phyloP scores from a whole-genome alignment of 2,888 invertebrate genomes.

The Eugnorisma glareosa region DNA sequence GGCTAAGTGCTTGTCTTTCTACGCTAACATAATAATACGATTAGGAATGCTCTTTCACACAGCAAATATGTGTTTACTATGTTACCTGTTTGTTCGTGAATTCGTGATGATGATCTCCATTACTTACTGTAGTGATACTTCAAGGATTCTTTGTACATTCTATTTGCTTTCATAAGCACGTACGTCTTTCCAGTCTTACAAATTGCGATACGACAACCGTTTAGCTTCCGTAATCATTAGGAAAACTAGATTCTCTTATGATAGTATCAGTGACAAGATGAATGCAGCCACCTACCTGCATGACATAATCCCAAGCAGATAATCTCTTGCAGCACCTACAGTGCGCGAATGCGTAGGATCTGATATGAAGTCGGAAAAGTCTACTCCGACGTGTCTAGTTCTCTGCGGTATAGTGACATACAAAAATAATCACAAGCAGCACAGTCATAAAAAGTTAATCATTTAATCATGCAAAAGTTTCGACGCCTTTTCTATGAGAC shows the following conservation, averaged over 20 bases:
- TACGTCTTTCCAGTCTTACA: slow-evolving; percentile 2
- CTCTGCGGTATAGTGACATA: background rate
- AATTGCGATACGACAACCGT: slow-evolving; percentile 7
- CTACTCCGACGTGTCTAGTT: background rate
- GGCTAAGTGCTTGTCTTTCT: background rate
- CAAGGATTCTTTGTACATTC: background rate
- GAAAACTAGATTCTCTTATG: slow-evolving; percentile 51
- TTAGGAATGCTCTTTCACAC: background rate
- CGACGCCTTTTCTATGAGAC: too few species aligned
- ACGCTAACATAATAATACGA: background rate
- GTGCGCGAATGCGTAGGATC: slow-evolving; percentile 24
- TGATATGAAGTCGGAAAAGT: slow-evolving; percentile 43
- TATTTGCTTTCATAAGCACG: background rate
- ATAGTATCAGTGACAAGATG: slow-evolving; percentile 54
- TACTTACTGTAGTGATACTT: too few species aligned
- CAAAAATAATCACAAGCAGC: background rate
- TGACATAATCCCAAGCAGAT: slow-evolving; percentile 50
- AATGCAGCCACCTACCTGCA: slow-evolving; percentile 54
- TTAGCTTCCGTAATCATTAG: slow-evolving; percentile 56
- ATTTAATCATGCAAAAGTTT: too few species aligned
- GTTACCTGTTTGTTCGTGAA: background rate
- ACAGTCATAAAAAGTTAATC: too few species aligned
- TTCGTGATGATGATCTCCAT: background rate
- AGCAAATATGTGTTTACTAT: background rate
- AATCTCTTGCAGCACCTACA: slow-evolving; percentile 39